Evolutionary conservation across 2,888 invertebrate genomes (phyloP).

Genomic region (Lapara coniferarum): DNA sequence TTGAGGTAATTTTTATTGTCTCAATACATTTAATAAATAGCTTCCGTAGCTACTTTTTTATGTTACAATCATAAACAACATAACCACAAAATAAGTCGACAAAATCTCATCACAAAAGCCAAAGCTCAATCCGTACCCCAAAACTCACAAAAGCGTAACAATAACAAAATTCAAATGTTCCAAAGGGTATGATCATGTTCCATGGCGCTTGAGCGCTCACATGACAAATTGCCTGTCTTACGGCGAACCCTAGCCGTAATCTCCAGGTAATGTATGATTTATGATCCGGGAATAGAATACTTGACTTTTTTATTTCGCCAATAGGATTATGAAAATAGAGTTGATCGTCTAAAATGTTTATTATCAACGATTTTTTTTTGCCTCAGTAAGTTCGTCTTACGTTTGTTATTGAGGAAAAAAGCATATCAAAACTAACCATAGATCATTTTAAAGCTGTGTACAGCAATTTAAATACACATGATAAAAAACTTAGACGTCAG

Average conservation of each 20-base stretch:
- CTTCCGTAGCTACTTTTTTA: background rate
- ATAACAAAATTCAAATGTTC: constrained; percentile 58
- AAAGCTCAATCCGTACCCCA: background rate
- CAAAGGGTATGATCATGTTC: constrained; percentile 63
- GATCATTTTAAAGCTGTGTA: too few relatives aligned
- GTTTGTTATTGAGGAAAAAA: too few relatives aligned
- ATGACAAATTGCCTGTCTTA: constrained; percentile 80
- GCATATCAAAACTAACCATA: too few relatives aligned
- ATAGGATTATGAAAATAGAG: constrained; percentile 4
- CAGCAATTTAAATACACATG: too few relatives aligned
- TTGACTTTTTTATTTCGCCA: constrained; percentile 16
- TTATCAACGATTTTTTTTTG: too few relatives aligned
- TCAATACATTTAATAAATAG: background rate
- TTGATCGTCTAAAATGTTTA: too few relatives aligned
- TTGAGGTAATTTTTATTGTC: background rate
- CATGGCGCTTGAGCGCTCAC: constrained; percentile 61
- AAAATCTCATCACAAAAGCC: constrained; percentile 6
- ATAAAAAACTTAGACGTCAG: too few relatives aligned
- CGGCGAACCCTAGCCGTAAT: constrained; percentile 58
- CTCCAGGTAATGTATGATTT: constrained; percentile 80
- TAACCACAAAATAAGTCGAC: background rate
- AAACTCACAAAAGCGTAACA: constrained; percentile 32
- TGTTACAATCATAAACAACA: background rate
- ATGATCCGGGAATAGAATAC: constrained; percentile 63
- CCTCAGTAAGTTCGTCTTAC: too few relatives aligned